Percentiles rank a stretch among this genome's conserved stretches.
phyloP scores from a whole-genome alignment of 2,113 vertebrate species.

The Bettongia penicillata region DNA sequence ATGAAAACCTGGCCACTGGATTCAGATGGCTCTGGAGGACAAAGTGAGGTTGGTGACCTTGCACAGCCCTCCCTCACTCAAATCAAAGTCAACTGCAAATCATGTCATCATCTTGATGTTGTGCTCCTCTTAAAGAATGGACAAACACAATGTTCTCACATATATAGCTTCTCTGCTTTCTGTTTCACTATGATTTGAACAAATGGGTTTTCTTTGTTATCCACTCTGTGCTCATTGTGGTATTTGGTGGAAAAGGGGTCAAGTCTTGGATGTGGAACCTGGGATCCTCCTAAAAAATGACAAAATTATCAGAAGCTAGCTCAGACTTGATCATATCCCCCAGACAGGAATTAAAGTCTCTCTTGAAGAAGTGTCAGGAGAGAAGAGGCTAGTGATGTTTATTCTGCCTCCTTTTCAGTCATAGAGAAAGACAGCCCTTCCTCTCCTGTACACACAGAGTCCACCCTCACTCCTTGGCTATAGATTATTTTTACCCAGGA shows the following conservation, averaged over 20 bases:
- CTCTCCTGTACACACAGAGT: background rate
- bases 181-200: background rate
- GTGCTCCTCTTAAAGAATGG: too few species aligned
- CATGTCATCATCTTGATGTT: too few species aligned
- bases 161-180: background rate
- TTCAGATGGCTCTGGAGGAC: too few species aligned
- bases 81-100: too few species aligned
- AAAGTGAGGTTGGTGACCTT: too few species aligned
- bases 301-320: background rate
- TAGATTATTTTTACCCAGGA: background rate
- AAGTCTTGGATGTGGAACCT: background rate
- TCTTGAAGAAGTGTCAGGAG: background rate
- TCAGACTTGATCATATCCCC: background rate
- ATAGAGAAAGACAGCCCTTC: background rate
- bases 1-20: too few species aligned
- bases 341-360: background rate
- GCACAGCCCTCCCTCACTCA: too few species aligned
- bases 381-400: background rate
- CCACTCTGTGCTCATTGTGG: too few species aligned
- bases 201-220: too few species aligned
- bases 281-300: background rate
- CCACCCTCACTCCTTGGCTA: background rate
- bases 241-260: background rate
- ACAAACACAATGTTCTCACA: background rate
- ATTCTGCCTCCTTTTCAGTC: background rate